Evolutionary conservation across 2,888 invertebrate species (phyloP), one percentile per base, ranked within the genome.

Genomic region (Willowsia nigromaculata): DNA sequence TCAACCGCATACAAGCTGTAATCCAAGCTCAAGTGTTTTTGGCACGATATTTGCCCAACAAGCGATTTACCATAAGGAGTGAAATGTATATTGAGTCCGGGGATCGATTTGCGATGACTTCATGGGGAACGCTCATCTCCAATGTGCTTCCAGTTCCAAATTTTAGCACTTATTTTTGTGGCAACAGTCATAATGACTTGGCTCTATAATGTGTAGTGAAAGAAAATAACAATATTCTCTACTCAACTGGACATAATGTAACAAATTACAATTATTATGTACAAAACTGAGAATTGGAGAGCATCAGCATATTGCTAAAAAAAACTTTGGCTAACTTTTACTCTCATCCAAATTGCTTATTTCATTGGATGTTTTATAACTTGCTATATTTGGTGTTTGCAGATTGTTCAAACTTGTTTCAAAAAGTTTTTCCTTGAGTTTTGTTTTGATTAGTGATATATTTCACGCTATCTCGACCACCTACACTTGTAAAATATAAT

Each of bases 11-110:
- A 62, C 62, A 68, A 68, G 18, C 18, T 37, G 68, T 33, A 37
- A 30, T 68, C 6, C 37, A 68, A 37, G 11, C 25, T 25, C n/a
- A 40, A 80, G 22, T 18, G 37, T 80, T 80, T 33, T 80, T 80
- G 80, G 80, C 80, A 80, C 22, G 56, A 80, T 80, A 80, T 59
- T 59, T 80, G 59, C 80, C 22, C 80, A 80, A 37, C 50, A 18
- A 80, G 80, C 80, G 37, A 59, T 80, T 80, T 56, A 40, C 37
- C 37, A 15, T 18, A 30, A 27, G 30, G 30, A 50, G 1, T 7
- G n/a, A 7, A 65, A 65, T 65, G n/a, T 30, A 33, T 65, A n/a
- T n/a, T 11, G 30, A 53, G 56, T 37, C 56, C 4, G 7, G 56
- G 80, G 80, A 80, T 80, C 80, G 37, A 80, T 80, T 65, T 65